Evolutionary conservation across 1,140 invertebrate species (phyloP), one percentile per base, ranked within the genome.

Genomic region (Drosophila tsacasi): DNA sequence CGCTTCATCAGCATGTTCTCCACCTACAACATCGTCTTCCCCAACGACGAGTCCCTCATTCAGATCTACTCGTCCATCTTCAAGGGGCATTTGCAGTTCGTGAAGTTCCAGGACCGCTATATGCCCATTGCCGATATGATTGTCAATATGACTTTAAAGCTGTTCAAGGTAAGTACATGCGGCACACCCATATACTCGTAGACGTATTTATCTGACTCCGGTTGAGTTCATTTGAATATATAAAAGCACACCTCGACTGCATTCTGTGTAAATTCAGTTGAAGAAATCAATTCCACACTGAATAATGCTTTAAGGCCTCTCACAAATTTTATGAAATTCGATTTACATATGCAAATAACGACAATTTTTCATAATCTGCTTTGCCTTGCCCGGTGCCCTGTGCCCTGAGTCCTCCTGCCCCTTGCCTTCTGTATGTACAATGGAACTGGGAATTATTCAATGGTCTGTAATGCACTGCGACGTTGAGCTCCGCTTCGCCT

Each of bases 1-100:
- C 94, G 98, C 74, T 98, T 98, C 86, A 95, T 98, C 64, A 98
- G 97, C 2, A 95, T 97, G 94, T 98, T 98, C 93, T 96, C 96
- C 2, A 95, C 97, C 0, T 97, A 97, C 93, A 98, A 98, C 93
- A 96, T 98, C 75, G 95, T 96, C 8, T 97, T 97, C 90, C 97
- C 97, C 2, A 95, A 95, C 12, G 95, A 97, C 64, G 94, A 94
- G 15, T 97, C 97, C 0, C 94, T 99, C 57, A 94, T 94, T 27
- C 96, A 97, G 57, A 98, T 99, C 76, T 99, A 98, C 92, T 94
- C 94, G 13, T 97, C 96, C 12, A 98, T 99, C 35, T 94, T 98
- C 23, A 82, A 91, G 6, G 97, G 97, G 1, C 97, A 98, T 92
- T 94, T 97, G 17, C 12, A 10, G 3, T 68, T 58, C n/a, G 71